Evolutionary conservation across 1,140 invertebrate species (phyloP).

Genomic region (Hyposmocoma kahamanoa): DNA sequence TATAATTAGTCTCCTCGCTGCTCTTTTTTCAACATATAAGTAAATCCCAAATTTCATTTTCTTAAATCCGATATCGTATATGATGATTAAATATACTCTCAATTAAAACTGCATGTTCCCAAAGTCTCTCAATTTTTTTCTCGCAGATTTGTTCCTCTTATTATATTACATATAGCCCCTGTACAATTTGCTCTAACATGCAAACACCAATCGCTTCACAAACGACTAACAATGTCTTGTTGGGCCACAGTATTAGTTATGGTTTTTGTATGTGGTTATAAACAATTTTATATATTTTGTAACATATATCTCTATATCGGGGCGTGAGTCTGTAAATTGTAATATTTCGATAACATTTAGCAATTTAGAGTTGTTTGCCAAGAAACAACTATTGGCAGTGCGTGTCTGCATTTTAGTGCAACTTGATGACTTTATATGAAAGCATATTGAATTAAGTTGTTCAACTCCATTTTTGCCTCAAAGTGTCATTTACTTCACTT

Average conservation of each 20-base stretch:
- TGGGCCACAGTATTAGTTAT: constrained; percentile 61
- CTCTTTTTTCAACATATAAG: too few relatives aligned
- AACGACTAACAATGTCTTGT: constrained; percentile 72
- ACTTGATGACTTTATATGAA: constrained; percentile 49
- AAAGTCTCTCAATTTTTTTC: constrained; percentile 12
- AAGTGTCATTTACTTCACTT: constrained; percentile 8
- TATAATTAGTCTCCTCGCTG: too few relatives aligned
- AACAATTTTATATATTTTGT: constrained; percentile 58
- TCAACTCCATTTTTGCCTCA: constrained; percentile 22
- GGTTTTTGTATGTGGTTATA: constrained; percentile 69
- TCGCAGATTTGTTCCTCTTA: constrained; percentile 9
- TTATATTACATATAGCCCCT: constrained; percentile 32
- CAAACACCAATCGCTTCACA: constrained; percentile 75
- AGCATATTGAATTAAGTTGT: constrained; percentile 69
- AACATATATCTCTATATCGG: constrained; percentile 60
- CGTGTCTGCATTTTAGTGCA: constrained; percentile 76
- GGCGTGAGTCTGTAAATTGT: constrained; percentile 41
- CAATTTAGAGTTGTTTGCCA: constrained; percentile 42
- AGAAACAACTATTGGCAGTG: constrained; percentile 56
- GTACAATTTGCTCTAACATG: constrained; percentile 75
- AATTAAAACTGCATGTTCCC: constrained; percentile 36
- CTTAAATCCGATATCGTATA: too few relatives aligned
- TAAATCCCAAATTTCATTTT: too few relatives aligned
- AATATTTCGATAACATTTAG: constrained; percentile 37
- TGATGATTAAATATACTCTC: neutral